Evolutionary conservation across 2,888 invertebrate genomes (phyloP), one percentile per base, ranked within the genome.

Genomic region (Agriopis marginaria): DNA sequence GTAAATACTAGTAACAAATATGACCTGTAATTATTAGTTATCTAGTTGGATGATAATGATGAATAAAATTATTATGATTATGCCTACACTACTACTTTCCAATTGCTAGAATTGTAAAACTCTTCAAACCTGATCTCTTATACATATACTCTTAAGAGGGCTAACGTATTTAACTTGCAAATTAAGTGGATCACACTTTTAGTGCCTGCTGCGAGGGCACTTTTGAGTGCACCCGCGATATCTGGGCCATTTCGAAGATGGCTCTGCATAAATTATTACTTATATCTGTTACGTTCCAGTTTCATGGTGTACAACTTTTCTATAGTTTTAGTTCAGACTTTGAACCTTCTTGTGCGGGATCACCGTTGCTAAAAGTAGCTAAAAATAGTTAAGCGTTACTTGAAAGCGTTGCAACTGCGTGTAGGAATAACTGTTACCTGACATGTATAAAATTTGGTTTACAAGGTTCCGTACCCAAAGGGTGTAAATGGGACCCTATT

Each of bases 141-240:
- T 45, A 45, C 45, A 39, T 17, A 40, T 39, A 61, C 32, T 45
- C 44, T 11, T 42, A 2, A 55, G 55, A 60, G 32, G 55, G 66
- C 54, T 47, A 42, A n/a, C 14, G 6, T 47, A 67, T 56, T 62
- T 58, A 39, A 67, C 67, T 62, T 62, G 62, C 67, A 67, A 67
- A 62, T 56, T 39, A 39, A 50, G 39, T 23, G 7, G 45, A 44
- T 59, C 40, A 66, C 54, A 76, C 75, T 79, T 77, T 73, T 72
- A 75, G 77, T 75, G 58, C 69, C 72, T 51, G 45, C 40, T 53
- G 3, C 44, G 40, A 62, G 58, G 51, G 47, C 44, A 32, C 55
- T 70, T 71, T 68, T 74, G 73, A 71, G 73, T 70, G 62, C 58
- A 58, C 40, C 56, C 7, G 9, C 42, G 50, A 7, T 53, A 58